These are phyloP conservation scores for Cheilosia scutellata DNA, from an alignment of 2,888 invertebrate species.

Conservation along the genomic window DNA sequence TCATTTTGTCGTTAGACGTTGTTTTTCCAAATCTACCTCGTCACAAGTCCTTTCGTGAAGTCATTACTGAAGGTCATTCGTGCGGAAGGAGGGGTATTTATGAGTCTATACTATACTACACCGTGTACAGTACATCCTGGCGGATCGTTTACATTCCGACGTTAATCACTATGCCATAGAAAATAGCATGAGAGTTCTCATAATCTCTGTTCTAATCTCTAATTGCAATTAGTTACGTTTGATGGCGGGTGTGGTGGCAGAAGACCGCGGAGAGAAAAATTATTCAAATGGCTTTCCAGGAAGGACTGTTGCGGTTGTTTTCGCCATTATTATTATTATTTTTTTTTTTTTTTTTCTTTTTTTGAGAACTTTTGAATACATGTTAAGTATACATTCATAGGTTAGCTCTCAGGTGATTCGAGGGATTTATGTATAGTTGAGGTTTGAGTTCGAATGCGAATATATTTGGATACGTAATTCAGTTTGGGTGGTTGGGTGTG, in stretches of 20 bases:
- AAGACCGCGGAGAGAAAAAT: background rate
- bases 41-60: conserved; percentile 28
- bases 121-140: background rate
- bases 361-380: conserved; percentile 24
- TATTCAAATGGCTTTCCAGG: conserved; percentile 26
- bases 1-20: conserved; percentile 1
- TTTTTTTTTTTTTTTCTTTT: background rate
- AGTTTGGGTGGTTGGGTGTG: too few relatives aligned
- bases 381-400: conserved; percentile 13
- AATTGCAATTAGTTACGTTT: conserved; percentile 50
- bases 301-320: background rate
- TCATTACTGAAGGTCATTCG: conserved; percentile 41
- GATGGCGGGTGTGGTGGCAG: background rate
- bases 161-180: conserved; percentile 29
- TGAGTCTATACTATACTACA: background rate
- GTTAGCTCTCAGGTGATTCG: too few relatives aligned
- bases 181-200: conserved; percentile 33
- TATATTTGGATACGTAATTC: too few relatives aligned
- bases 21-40: background rate
- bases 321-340: too few relatives aligned
- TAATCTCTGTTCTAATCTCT: conserved; percentile 52
- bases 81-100: conserved; percentile 13
- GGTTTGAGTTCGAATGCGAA: too few relatives aligned
- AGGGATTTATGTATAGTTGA: too few relatives aligned
- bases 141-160: conserved; percentile 23